Evolutionary conservation across 2,888 invertebrate species (phyloP).

Genomic region (Phyllotreta striolata): DNA sequence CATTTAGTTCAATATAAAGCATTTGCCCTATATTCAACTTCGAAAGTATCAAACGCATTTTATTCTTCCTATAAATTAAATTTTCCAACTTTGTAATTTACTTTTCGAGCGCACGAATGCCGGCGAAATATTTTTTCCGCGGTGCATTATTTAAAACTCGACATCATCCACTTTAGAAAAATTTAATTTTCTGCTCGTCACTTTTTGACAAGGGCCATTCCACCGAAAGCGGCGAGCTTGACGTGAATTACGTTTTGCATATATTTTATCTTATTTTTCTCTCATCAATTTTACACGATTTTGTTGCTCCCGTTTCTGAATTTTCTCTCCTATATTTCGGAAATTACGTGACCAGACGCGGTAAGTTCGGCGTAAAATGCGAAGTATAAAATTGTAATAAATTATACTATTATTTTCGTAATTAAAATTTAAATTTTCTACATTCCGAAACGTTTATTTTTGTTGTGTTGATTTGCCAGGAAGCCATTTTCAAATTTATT

Average conservation of each 20-base stretch:
- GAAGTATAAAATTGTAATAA: neutral
- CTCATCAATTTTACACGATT: conserved; percentile 1
- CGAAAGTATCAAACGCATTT: neutral
- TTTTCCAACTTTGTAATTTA: conserved; percentile 5
- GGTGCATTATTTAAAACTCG: conserved; percentile 8
- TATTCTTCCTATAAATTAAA: neutral
- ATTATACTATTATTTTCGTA: neutral
- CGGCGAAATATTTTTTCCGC: conserved; percentile 1
- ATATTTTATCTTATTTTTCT: conserved; percentile 7
- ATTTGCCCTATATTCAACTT: neutral
- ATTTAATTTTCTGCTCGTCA: conserved; percentile 10
- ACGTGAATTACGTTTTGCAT: conserved; percentile 11
- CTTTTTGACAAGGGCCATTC: conserved; percentile 1
- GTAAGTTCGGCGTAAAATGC: neutral
- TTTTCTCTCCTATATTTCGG: neutral
- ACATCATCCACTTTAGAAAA: conserved; percentile 10
- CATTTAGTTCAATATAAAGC: no score
- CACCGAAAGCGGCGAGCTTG: conserved; percentile 4
- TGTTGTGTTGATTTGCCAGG: conserved; percentile 6
- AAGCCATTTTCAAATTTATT: conserved; percentile 6
- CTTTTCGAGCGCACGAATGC: neutral
- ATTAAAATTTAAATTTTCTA: neutral
- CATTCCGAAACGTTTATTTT: neutral
- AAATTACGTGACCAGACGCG: neutral
- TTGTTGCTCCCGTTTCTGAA: conserved; percentile 2